Percentiles rank a stretch among this genome's conserved stretches.
phyloP scores from a whole-genome alignment of 1,140 invertebrate species.

The Hesperophylax magnus region DNA sequence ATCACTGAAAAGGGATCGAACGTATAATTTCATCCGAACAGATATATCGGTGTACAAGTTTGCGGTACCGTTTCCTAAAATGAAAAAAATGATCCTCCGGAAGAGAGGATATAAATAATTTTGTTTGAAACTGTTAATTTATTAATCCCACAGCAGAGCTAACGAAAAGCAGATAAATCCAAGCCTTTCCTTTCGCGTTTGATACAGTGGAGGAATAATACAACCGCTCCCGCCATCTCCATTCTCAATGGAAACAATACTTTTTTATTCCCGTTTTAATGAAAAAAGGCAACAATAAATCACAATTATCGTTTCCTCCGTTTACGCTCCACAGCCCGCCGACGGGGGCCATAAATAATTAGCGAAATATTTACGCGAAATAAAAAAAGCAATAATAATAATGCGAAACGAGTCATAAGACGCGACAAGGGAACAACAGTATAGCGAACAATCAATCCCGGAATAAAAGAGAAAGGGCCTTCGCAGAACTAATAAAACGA shows the following conservation, averaged over 20 bases:
- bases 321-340: constrained; percentile 41
- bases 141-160: constrained; percentile 31
- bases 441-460: constrained; percentile 26
- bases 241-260: constrained; percentile 45
- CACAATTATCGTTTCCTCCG: constrained; percentile 50
- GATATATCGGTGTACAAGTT: background rate
- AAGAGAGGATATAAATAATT: constrained; percentile 31
- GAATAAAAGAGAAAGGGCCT: constrained; percentile 18
- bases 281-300: constrained; percentile 48
- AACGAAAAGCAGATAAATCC: constrained; percentile 39
- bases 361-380: constrained; percentile 46
- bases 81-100: constrained; percentile 23
- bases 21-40: too few species aligned
- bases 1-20: too few species aligned
- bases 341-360: constrained; percentile 46
- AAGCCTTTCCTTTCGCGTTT: constrained; percentile 10
- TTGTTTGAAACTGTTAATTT: constrained; percentile 44
- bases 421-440: constrained; percentile 23
- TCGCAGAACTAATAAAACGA: constrained; percentile 36
- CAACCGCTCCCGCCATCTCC: constrained; percentile 33
- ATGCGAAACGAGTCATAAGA: constrained; percentile 30
- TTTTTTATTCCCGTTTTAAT: constrained; percentile 50
- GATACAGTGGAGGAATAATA: constrained; percentile 27
- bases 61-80: background rate
- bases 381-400: constrained; percentile 35